Evolutionary conservation across 2,888 invertebrate species (phyloP).

Genomic region (Tenodera sinensis): DNA sequence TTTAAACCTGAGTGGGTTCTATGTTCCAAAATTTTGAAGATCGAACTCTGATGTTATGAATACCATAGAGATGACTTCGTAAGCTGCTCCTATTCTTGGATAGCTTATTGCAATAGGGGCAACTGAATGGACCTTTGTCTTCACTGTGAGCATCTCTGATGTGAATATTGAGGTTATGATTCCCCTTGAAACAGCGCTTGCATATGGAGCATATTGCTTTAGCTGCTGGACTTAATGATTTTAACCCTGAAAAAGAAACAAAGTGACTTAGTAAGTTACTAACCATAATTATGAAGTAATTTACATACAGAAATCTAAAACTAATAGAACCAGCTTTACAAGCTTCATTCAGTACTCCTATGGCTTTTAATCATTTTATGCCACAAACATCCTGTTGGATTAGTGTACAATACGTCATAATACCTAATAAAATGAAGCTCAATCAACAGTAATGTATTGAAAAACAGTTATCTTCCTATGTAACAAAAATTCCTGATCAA

Average conservation of each 20-base stretch:
- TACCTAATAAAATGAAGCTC: no score
- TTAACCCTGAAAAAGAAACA: background rate
- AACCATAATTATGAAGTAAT: no score
- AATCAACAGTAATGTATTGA: no score
- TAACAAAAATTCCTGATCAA: no score
- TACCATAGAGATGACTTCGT: slow-evolving; percentile 16
- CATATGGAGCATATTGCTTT: background rate
- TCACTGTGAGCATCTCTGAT: slow-evolving; percentile 16
- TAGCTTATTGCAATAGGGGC: slow-evolving; percentile 9
- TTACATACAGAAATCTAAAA: no score
- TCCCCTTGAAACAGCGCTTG: slow-evolving; percentile 2
- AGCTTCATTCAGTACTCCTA: no score
- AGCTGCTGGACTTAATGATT: background rate
- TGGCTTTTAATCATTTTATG: no score
- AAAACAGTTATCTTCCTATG: no score
- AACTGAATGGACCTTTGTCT: background rate
- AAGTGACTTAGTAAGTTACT: no score
- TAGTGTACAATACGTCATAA: no score
- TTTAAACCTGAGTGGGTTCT: background rate
- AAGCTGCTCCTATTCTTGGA: slow-evolving; percentile 12
- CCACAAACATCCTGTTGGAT: no score
- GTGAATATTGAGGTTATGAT: slow-evolving; percentile 15
- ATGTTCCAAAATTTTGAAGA: background rate
- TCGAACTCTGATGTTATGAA: background rate
- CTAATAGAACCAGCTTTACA: no score